Evolutionary conservation across 2,113 vertebrate species (phyloP).

Genomic region (Notiomystis cincta): DNA sequence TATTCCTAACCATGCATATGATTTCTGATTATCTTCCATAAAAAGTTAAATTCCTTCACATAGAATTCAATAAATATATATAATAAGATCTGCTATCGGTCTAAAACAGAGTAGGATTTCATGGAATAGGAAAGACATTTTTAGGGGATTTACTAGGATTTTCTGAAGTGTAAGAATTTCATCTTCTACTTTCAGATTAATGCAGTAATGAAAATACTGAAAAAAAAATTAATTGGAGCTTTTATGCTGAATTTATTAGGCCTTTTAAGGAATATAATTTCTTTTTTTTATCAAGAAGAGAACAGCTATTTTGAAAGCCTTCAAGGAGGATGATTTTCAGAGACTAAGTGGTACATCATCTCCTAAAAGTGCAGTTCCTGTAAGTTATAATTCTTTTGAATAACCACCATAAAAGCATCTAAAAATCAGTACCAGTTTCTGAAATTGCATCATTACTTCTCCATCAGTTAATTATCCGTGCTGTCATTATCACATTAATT

Average conservation of each 20-base stretch:
- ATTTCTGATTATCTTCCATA: not conserved
- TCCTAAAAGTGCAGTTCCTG: not conserved
- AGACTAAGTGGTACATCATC: not conserved
- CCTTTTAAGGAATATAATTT: not conserved
- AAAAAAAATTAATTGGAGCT: not conserved
- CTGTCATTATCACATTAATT: slow-evolving; percentile 51
- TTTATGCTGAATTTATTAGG: not conserved
- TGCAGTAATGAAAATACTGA: not conserved
- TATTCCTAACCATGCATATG: not conserved
- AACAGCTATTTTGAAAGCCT: slow-evolving; percentile 1
- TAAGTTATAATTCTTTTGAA: slow-evolving; percentile 19
- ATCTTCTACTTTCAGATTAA: not conserved
- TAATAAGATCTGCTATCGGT: not conserved
- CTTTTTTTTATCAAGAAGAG: not conserved
- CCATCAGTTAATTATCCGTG: slow-evolving; percentile 50
- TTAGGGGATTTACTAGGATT: not conserved
- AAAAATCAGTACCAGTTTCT: slow-evolving; percentile 30
- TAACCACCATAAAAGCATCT: not conserved
- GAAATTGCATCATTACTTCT: slow-evolving; percentile 40
- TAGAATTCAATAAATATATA: not conserved
- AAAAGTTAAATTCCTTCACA: not conserved
- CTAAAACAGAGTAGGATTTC: not conserved
- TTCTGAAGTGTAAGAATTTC: not conserved
- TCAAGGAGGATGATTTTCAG: not conserved
- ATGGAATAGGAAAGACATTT: not conserved